Evolutionary conservation across 1,140 invertebrate genomes (phyloP), one percentile per base, ranked within the genome.

Genomic region (Drosophila simulans): DNA sequence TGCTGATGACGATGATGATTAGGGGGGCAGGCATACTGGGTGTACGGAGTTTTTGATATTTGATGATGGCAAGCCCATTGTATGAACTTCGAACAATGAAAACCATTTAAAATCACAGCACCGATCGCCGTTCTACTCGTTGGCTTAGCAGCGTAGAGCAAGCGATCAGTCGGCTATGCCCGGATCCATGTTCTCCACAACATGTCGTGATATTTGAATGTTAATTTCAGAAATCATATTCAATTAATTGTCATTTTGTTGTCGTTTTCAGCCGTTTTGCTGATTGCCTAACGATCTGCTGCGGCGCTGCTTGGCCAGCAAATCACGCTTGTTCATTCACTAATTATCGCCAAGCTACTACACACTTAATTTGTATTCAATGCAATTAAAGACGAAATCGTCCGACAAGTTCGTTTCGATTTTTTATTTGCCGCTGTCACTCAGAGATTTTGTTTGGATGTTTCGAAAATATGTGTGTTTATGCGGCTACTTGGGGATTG

Each of bases 161-260:
- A 11, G 1, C 17, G 13, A 3, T 25, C 13, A 15, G 53, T 58
- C 59, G 53, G 4, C 56, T 43, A 43, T 43, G 11, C 1, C 55
- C n/a, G 37, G 37, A 58, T 11, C 12, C 27, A 31, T 31, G 5
- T 15, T 12, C 15, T 20, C 34, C 40, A 25, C 31, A 25, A 70
- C 51, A 57, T 70, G 66, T 70, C 66, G 64, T 71, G 65, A 70
- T 57, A 71, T 70, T 70, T 57, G 52, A 71, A 70, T 80, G 53
- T 80, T 42, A 58, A 68, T 59, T 75, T 75, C 31, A 52, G 69
- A 75, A 85, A 77, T 75, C 53, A 78, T 86, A 78, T 82, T 88
- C 40, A 76, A 88, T 88, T 86, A 88, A 79, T 88, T 88, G 79
- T 73, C 66, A 83, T 88, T 86, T 86, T 75, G 82, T 70, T 72